Conservation (phyloP, 2,113 vertebrate genomes). For the Cisticola juncidis region DNA sequence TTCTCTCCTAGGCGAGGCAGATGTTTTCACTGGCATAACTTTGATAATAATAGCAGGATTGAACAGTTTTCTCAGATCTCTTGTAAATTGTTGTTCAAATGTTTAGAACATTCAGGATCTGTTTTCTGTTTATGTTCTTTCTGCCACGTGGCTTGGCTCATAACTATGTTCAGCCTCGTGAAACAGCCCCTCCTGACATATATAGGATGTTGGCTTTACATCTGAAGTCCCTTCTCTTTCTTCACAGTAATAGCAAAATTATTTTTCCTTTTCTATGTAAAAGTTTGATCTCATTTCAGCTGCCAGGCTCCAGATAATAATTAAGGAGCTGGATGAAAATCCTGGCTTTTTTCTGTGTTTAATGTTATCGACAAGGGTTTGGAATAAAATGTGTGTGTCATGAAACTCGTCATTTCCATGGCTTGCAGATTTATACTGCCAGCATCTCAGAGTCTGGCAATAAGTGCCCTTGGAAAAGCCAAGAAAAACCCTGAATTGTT, state of each 20-base stretch:
- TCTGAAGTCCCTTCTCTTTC: background rate
- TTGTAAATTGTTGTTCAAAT: background rate
- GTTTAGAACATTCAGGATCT: background rate
- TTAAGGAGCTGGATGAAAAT: constrained; percentile 18
- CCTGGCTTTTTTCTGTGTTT: constrained; percentile 8
- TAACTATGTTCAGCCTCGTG: background rate
- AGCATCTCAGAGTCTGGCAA: constrained; percentile 9
- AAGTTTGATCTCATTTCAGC: background rate
- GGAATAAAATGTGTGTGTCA: background rate
- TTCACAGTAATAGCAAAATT: background rate
- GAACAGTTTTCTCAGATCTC: background rate
- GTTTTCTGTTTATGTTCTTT: background rate
- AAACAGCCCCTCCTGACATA: background rate
- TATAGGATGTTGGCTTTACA: rapidly evolving
- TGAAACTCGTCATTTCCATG: constrained; percentile 40
- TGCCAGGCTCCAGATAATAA: constrained; percentile 2
- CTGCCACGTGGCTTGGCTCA: background rate
- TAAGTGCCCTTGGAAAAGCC: background rate
- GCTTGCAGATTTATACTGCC: constrained; percentile 36
- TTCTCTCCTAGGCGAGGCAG: background rate
- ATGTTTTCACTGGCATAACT: background rate
- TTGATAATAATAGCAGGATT: background rate
- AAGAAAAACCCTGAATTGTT: constrained; percentile 23
- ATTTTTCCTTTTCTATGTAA: background rate
- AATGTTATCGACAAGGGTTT: background rate